Conservation (phyloP, 2,797 vertebrate genomes). For the Hypotaenidia okinawae region DNA sequence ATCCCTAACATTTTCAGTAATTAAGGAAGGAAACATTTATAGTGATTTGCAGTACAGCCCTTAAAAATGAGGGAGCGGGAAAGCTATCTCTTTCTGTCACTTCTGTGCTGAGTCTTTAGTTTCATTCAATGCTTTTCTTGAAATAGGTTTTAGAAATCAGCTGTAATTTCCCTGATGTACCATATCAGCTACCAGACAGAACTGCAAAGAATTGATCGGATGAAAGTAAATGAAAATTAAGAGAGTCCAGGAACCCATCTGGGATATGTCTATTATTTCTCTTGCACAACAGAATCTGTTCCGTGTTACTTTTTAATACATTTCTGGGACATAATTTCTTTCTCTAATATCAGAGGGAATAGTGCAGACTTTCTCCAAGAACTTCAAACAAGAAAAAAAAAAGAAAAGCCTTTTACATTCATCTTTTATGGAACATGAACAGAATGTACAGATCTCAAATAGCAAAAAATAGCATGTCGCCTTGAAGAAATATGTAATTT, state of each 20-base stretch:
- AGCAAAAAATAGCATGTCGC: conserved; percentile 13
- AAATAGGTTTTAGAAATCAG: conserved; percentile 42
- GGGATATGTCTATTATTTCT: conserved; percentile 19
- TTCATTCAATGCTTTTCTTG: not conserved
- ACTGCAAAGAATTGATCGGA: not conserved
- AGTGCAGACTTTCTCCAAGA: not conserved
- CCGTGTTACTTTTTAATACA: conserved; percentile 1
- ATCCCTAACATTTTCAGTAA: not conserved
- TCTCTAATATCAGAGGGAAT: not conserved
- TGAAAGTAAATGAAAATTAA: conserved; percentile 50
- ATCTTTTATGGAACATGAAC: conserved; percentile 44
- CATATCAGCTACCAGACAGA: conserved; percentile 29
- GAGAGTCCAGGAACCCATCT: not conserved
- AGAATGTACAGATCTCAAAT: conserved; percentile 35
- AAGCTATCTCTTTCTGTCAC: not conserved
- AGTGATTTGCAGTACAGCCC: not conserved
- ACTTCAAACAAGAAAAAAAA: not conserved
- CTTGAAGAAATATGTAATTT: conserved; percentile 52
- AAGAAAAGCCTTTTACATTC: not conserved
- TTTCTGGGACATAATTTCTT: conserved; percentile 6
- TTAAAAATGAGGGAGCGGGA: not conserved
- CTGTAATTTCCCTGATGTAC: conserved; percentile 41
- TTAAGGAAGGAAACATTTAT: not conserved
- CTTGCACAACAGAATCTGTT: conserved; percentile 14
- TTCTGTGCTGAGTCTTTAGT: conserved; percentile 8